Conservation (phyloP, 1,140 invertebrate species). For the Lasaia peninsularis region DNA sequence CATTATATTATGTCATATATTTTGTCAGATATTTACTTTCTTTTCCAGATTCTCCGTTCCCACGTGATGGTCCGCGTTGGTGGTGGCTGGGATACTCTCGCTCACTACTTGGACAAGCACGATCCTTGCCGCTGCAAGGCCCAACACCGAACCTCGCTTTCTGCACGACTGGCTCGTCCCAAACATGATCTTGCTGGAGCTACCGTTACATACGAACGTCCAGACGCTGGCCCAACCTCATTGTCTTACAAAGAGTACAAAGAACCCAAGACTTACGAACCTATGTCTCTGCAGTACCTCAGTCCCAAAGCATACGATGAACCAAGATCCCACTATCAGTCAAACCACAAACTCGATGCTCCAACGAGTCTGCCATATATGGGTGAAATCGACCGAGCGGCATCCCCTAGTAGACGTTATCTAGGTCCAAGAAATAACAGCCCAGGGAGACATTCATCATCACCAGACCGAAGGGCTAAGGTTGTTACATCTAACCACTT, state of each 20-base stretch:
- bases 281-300: slow-evolving; percentile 58
- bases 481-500: slow-evolving; percentile 59
- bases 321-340: slow-evolving; percentile 48
- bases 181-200: slow-evolving; percentile 86
- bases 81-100: slow-evolving; percentile 97
- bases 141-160: slow-evolving; percentile 80
- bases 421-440: slow-evolving; percentile 60
- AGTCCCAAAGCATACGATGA: slow-evolving; percentile 49
- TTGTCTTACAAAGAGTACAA: slow-evolving; percentile 48
- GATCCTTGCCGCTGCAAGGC: slow-evolving; percentile 95
- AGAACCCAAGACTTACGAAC: slow-evolving; percentile 65
- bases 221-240: slow-evolving; percentile 67
- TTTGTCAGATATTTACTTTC: slow-evolving; percentile 2
- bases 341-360: slow-evolving; percentile 49
- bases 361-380: slow-evolving; percentile 62
- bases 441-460: slow-evolving; percentile 63
- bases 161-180: slow-evolving; percentile 79
- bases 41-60: slow-evolving; percentile 90
- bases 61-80: slow-evolving; percentile 99
- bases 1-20: no score
- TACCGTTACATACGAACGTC: slow-evolving; percentile 89
- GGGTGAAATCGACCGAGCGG: slow-evolving; percentile 51
- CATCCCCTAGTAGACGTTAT: slow-evolving; percentile 51
- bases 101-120: slow-evolving; percentile 97
- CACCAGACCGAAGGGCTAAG: slow-evolving; percentile 58